Base-by-base conservation (phyloP, 2,888 invertebrate genomes). In the Drosophila paranaensis region DNA sequence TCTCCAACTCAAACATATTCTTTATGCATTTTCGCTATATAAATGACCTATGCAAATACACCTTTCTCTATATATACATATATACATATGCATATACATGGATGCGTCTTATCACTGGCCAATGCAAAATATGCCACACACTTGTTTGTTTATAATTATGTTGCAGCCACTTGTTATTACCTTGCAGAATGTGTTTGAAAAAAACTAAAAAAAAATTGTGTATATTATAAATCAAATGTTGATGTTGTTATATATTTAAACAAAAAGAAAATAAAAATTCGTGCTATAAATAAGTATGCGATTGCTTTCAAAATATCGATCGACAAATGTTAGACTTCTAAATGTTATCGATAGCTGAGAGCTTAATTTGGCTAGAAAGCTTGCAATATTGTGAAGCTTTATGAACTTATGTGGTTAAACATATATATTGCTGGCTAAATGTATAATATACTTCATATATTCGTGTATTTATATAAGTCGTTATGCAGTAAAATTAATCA, bases 251-350 rank as follows among this genome's bases (percentile, higher is more conserved):
- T 79, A 56, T 55, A 74, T 53, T 77, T 74, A 74, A 77, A 79
- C 79, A 77, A 79, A 77, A 70, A 42, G 75, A 74, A 79, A 62
- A 63, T 74, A 74, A 70, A 69, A 65, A 62, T 69, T 74, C 57
- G 76, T 78, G 79, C 76, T 76, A 76, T 62, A 78, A 76, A 76
- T 76, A 76, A 74, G 43, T 64, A 40, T 45, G 64, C 79, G 79
- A 78, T 78, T 56, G 39, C n/a, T 43, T 45, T 53, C 14, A 58
- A 56, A 60, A 42, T 62, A 78, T 78, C 79, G 74, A 78, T 69
- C 8, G 35, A 39, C 35, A 51, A 13, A 30, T 60, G 67, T 66
- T 60, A 37, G 37, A 37, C 50, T 42, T 13, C 1, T 5, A 27
- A 14, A 9, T 13, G 27, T 27, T 4, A 60, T 71, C 71, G 71